A percentile compares a stretch with the other conserved stretches of the same genome.
phyloP scores from a whole-genome alignment of 2,888 invertebrate species.

The Agriotes lineatus region DNA sequence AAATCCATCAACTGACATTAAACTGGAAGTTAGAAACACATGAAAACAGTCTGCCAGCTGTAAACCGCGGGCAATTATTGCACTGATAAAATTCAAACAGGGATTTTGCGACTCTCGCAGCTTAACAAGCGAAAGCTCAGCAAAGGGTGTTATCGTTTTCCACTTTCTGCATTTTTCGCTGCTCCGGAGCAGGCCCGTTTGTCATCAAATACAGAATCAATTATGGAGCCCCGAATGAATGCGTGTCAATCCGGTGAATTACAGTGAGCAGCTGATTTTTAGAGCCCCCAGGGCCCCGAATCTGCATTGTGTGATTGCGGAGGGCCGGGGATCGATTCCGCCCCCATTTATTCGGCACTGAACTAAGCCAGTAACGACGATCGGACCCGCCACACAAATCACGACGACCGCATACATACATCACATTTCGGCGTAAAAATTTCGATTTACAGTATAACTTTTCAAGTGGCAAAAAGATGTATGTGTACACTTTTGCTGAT shows the following conservation, averaged over 20 bases:
- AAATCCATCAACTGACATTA: no score
- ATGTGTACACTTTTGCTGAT: conserved; percentile 47
- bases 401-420: conserved; percentile 46
- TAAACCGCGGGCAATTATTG: no score
- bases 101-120: no score
- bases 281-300: conserved; percentile 20
- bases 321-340: conserved; percentile 36
- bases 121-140: no score
- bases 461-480: conserved; percentile 52
- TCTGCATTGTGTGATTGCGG: conserved; percentile 15
- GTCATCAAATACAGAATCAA: conserved; percentile 28
- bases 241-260: conserved; percentile 30
- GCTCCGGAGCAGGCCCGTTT: background rate
- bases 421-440: conserved; percentile 48
- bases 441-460: conserved; percentile 53
- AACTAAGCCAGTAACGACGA: conserved; percentile 38
- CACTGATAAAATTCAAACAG: no score
- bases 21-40: no score
- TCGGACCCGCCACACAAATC: conserved; percentile 44
- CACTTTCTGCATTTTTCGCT: background rate
- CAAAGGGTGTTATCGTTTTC: no score
- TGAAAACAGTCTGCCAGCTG: no score
- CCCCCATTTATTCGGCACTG: conserved; percentile 35
- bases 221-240: conserved; percentile 28
- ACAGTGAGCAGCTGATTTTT: conserved; percentile 29